Percentiles rank a stretch among this genome's conserved stretches.
phyloP scores from a whole-genome alignment of 2,113 vertebrate genomes.

The Oryzias javanicus region DNA sequence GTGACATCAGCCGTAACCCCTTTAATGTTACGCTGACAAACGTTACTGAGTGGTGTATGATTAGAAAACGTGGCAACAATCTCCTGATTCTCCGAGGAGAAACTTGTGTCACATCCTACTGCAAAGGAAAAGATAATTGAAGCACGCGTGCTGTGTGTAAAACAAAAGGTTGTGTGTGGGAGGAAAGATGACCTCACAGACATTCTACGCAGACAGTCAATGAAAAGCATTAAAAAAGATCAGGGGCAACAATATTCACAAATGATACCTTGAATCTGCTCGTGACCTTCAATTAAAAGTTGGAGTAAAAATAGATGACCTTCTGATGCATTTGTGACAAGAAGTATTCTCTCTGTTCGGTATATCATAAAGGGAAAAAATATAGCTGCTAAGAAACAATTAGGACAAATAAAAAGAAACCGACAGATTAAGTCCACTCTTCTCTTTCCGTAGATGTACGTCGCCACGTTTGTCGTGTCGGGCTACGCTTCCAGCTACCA shows the following conservation, averaged over 20 bases:
- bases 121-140: conserved; percentile 3
- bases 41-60: not conserved
- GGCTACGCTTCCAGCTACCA: conserved; percentile 93
- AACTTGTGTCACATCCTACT: not conserved
- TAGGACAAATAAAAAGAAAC: not conserved
- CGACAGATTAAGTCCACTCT: not conserved
- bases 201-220: conserved; percentile 1
- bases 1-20: conserved; percentile 18
- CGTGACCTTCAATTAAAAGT: conserved; percentile 14
- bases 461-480: conserved; percentile 92
- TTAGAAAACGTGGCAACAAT: not conserved
- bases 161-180: not conserved
- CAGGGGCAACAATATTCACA: not conserved
- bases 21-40: conserved; percentile 6
- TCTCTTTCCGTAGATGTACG: conserved; percentile 81
- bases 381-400: not conserved
- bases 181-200: not conserved
- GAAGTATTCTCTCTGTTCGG: conserved; percentile 8
- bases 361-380: conserved; percentile 17
- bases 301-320: not conserved
- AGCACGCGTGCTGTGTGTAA: not conserved
- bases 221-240: conserved; percentile 2
- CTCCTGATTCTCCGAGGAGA: not conserved
- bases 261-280: not conserved
- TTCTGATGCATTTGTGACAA: not conserved